Base-by-base conservation (phyloP, 2,888 invertebrate genomes). In the Resseliella maxima region DNA sequence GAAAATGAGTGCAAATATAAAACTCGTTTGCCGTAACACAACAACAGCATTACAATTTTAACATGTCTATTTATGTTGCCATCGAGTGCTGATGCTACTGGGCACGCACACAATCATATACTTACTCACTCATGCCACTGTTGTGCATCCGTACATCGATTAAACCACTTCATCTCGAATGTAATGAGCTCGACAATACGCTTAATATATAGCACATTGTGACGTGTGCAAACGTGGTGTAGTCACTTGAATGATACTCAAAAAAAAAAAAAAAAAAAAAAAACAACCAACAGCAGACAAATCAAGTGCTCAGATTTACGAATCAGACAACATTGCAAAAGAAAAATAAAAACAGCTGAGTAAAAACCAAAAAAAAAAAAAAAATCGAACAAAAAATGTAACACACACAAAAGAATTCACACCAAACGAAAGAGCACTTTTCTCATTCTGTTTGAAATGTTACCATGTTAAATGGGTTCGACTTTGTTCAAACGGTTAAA, bases 121-220 rank as follows among this genome's bases (percentile, higher is more conserved):
- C 45, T 10, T 45, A 50, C 21, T 5, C 2, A 24, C n/a, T 59
- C 24, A 2, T 59, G 59, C 24, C 27, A 59, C n/a, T 59, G 24
- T 59, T 6, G n/a, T 59, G 59, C 24, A 5, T 24, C n/a, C 24
- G 24, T 24, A 59, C 24, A 59, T 59, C 59, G 59, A 59, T 59
- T 59, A 59, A 59, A 59, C 27, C 59, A 59, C 59, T 59, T 59
- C 24, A 59, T 59, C 59, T 59, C n/a, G 59, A 59, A 59, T 59
- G 59, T 59, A 59, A 59, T 59, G 59, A 59, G 59, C 59, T 59
- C 59, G 24, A 59, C 59, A 59, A 59, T 59, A 59, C 59, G 59
- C 1, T 59, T 3, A 24, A 59, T 59, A 27, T 59, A 24, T 59
- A 24, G 59, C 59, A 59, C 21, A 45, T 45, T 45, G 45, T 10